Conservation (phyloP, 1,140 invertebrate species). For the Rhopalosiphum maidis region DNA sequence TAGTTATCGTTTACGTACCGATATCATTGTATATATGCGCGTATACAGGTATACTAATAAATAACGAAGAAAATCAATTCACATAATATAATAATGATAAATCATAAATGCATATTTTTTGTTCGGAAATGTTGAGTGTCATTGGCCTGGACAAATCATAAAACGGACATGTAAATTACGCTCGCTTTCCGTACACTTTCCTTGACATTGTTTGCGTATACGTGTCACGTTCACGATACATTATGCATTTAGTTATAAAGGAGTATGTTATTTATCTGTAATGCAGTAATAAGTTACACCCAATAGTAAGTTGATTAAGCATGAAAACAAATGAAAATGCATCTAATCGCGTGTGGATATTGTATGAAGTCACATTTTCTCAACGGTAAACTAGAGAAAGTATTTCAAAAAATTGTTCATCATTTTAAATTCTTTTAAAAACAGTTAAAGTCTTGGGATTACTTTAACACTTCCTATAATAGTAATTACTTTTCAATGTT, state of each 20-base stretch:
- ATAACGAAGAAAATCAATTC: neutral
- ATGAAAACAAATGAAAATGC: neutral
- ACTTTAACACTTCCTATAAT: neutral
- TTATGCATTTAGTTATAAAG: neutral
- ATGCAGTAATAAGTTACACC: neutral
- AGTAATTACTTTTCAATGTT: neutral
- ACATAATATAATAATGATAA: neutral
- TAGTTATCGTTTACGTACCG: neutral
- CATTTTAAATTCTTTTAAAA: neutral
- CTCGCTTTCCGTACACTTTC: slow-evolving; percentile 30
- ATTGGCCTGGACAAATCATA: neutral
- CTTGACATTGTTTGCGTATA: neutral
- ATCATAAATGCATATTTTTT: neutral
- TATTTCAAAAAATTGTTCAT: neutral
- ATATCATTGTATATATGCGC: neutral
- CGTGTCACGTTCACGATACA: neutral
- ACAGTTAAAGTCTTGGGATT: neutral
- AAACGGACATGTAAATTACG: neutral
- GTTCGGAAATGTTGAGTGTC: neutral
- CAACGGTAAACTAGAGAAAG: neutral
- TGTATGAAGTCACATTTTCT: neutral
- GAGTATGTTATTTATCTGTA: neutral
- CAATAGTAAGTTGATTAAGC: neutral
- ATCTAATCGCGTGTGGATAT: neutral
- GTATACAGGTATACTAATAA: neutral